Evolutionary conservation across 1,140 invertebrate genomes (phyloP).

Genomic region (Drosophila saltans): DNA sequence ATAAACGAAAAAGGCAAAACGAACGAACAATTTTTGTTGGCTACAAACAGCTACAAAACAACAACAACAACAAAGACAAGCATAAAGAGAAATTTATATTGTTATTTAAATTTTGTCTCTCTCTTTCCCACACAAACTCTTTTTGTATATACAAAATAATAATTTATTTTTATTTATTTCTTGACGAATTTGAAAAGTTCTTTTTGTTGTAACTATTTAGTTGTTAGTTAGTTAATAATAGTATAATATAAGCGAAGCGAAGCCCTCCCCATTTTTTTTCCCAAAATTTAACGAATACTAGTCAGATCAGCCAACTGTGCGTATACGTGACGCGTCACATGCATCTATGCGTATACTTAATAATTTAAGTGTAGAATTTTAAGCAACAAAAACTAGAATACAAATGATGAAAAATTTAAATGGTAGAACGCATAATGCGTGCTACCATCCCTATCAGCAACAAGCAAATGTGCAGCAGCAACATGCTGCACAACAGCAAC

Average conservation of each 20-base stretch:
- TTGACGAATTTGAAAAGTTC: constrained; percentile 19
- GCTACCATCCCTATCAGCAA: constrained; percentile 74
- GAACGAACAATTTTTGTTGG: constrained; percentile 40
- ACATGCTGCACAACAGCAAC: constrained; percentile 31
- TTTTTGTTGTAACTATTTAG: constrained; percentile 53
- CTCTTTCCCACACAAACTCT: too few relatives aligned
- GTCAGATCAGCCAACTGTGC: constrained; percentile 64
- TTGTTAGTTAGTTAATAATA: constrained; percentile 17
- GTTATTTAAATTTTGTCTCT: neutral
- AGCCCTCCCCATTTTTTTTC: constrained; percentile 7
- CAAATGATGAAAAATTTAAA: constrained; percentile 79
- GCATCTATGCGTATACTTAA: constrained; percentile 60
- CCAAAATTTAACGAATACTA: constrained; percentile 58
- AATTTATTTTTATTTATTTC: constrained; percentile 27
- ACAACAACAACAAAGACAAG: constrained; percentile 5
- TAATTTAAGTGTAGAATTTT: constrained; percentile 57
- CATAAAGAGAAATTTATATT: constrained; percentile 22
- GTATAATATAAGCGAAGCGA: constrained; percentile 18
- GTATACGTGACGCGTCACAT: constrained; percentile 58
- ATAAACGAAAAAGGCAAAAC: constrained; percentile 11
- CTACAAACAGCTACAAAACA: neutral
- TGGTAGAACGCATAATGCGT: constrained; percentile 74
- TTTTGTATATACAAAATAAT: constrained; percentile 32
- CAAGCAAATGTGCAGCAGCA: constrained; percentile 51
- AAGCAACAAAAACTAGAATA: constrained; percentile 19